Base-by-base conservation (phyloP, 2,797 vertebrate genomes). In the Dicrostonyx torquatus region DNA sequence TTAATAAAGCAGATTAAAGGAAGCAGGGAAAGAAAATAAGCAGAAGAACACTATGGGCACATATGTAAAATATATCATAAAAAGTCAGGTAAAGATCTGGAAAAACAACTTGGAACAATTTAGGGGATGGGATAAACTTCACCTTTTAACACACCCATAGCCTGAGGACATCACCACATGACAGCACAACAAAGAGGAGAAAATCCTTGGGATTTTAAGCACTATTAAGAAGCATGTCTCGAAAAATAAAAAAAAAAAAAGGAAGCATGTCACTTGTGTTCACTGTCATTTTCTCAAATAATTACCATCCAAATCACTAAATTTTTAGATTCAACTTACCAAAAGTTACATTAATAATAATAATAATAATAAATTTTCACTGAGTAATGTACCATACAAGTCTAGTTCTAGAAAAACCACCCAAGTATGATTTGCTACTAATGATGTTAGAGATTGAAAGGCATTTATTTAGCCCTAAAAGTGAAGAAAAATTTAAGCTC, bases 241-340 rank as follows among this genome's bases (percentile, higher is more conserved):
- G 6, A 20, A 58, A 58, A 48, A 58, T 6, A 4, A 22, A 22
- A 50, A 10, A 2, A 20, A 55, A 55, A 22, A 58, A 58, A 22
- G 7, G 55, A 58, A 58, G 6, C 0, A 50, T 66, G 37, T 76
- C 66, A 84, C 20, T 31, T 90, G 87, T 90, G 29, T 58, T 90
- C 37, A 92, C 12, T 80, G 53, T 80, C 60, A 48, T 82, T n/a
- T 80, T 72, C 45, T 89, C 12, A 87, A 95, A 89, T 87, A 89
- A 14, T 43, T 43, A 43, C 18, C 4, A 53, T 43, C 20, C 10
- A 96, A 78, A 78, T 48, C 10, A 31, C 24, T 92, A 64, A 26
- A 62, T 89, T 70, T 24, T 73, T 24, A 34, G 24, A 77, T n/a
- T 48, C 1, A 22, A 90, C 18, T 60, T 87, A 58, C 3, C 40